Percentiles rank a stretch among this genome's conserved stretches.
These are phyloP conservation scores for Ophiodon elongatus DNA, from an alignment of 2,113 vertebrate genomes.

Conservation along the genomic window DNA sequence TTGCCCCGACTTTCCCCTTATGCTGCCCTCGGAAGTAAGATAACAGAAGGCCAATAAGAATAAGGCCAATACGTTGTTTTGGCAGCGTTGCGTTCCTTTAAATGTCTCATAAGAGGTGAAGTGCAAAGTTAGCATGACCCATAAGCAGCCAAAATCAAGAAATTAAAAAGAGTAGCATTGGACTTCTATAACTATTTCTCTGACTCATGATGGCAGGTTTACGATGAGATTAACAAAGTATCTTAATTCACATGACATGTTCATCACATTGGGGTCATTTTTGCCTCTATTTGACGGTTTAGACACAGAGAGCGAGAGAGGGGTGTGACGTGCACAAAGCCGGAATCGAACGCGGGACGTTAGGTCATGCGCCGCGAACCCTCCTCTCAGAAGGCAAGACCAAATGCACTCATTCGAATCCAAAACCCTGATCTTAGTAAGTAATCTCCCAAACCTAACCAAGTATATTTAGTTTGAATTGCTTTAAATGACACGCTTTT, in stretches of 20 bases:
- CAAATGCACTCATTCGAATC: not conserved
- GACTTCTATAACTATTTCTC: not conserved
- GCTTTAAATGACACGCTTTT: not conserved
- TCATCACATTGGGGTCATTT: fast-evolving
- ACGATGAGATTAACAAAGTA: not conserved
- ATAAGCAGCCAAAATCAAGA: not conserved
- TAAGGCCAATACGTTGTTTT: not conserved
- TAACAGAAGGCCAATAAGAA: no score
- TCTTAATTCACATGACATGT: no score
- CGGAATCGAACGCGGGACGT: not conserved
- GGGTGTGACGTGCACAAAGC: no score
- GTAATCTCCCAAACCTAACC: not conserved
- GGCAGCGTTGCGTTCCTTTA: not conserved
- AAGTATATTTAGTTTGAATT: not conserved
- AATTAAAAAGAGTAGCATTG: not conserved
- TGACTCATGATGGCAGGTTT: not conserved
- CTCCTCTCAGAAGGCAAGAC: no score
- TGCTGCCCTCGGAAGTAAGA: no score
- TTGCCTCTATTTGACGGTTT: not conserved
- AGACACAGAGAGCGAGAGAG: not conserved
- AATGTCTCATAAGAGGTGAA: not conserved
- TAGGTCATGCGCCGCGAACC: not conserved
- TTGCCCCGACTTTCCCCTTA: no score
- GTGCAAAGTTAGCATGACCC: not conserved
- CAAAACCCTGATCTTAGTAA: not conserved